Conservation (phyloP, 2,797 vertebrate genomes). For the Pteronotus mesoamericanus region DNA sequence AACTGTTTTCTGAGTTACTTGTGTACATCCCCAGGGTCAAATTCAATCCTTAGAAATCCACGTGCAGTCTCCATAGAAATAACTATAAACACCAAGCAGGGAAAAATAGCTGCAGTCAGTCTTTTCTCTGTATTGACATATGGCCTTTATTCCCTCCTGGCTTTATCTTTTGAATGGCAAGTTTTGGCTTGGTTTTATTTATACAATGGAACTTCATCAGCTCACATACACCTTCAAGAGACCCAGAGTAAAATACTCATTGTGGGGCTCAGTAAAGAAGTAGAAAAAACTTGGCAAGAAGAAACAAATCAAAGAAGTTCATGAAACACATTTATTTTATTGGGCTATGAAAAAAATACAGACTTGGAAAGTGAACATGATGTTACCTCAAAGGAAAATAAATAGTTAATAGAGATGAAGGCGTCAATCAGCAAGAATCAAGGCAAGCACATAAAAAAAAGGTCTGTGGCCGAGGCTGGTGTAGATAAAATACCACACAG, state of each 20-base stretch:
- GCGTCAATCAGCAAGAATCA: constrained; percentile 21
- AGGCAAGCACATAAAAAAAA: neutral
- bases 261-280: constrained; percentile 38
- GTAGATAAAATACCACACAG: neutral
- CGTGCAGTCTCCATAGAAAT: constrained; percentile 74
- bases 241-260: constrained; percentile 42
- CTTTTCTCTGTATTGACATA: constrained; percentile 66
- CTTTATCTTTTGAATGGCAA: constrained; percentile 69
- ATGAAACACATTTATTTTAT: constrained; percentile 63
- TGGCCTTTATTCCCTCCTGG: constrained; percentile 66
- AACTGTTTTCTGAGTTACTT: constrained; percentile 64
- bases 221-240: constrained; percentile 55
- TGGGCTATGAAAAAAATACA: constrained; percentile 57
- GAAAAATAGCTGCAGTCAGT: constrained; percentile 54
- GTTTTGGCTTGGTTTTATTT: constrained; percentile 75
- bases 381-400: constrained; percentile 57
- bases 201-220: constrained; percentile 56
- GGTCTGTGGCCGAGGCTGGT: neutral
- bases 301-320: constrained; percentile 61
- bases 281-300: constrained; percentile 56
- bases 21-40: constrained; percentile 66
- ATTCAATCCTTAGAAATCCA: constrained; percentile 61
- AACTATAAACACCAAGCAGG: constrained; percentile 60
- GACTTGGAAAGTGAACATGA: constrained; percentile 50
- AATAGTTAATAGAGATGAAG: constrained; percentile 48